Conservation (phyloP, 2,797 vertebrate species). For the Danio kyathit region DNA sequence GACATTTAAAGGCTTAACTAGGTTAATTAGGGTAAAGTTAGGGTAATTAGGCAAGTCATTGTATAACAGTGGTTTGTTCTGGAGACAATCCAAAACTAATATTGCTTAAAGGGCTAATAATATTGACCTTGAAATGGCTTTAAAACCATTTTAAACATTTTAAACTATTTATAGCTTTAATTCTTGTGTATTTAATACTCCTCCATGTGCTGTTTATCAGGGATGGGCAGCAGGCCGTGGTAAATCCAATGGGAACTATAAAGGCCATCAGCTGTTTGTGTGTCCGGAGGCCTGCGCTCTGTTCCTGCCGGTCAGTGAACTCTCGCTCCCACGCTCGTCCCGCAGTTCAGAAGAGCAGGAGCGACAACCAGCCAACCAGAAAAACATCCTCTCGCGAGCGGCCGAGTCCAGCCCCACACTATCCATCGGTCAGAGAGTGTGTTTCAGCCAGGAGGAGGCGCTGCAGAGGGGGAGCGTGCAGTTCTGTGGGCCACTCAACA, state of each 20-base stretch:
- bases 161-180: too few relatives aligned
- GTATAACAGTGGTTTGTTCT: too few relatives aligned
- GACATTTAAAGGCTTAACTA: too few relatives aligned
- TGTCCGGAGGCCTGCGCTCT: constrained; percentile 81
- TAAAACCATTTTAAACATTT: too few relatives aligned
- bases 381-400: constrained; percentile 63
- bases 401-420: constrained; percentile 66
- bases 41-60: too few relatives aligned
- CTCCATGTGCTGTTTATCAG: constrained; percentile 65
- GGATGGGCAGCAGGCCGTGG: constrained; percentile 78
- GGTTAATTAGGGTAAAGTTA: too few relatives aligned
- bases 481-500: constrained; percentile 71
- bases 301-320: constrained; percentile 74
- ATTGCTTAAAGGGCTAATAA: too few relatives aligned
- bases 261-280: constrained; percentile 78
- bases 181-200: too few relatives aligned
- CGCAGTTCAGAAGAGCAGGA: constrained; percentile 30
- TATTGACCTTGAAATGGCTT: too few relatives aligned
- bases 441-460: constrained; percentile 62
- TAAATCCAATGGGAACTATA: constrained; percentile 75
- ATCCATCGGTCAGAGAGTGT: constrained; percentile 73
- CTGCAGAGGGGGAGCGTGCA: constrained; percentile 70
- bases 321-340: constrained; percentile 64
- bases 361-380: not conserved
- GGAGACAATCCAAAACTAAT: too few relatives aligned